Conservation (phyloP, 2,113 vertebrate species). For the Oostethus manadensis region DNA sequence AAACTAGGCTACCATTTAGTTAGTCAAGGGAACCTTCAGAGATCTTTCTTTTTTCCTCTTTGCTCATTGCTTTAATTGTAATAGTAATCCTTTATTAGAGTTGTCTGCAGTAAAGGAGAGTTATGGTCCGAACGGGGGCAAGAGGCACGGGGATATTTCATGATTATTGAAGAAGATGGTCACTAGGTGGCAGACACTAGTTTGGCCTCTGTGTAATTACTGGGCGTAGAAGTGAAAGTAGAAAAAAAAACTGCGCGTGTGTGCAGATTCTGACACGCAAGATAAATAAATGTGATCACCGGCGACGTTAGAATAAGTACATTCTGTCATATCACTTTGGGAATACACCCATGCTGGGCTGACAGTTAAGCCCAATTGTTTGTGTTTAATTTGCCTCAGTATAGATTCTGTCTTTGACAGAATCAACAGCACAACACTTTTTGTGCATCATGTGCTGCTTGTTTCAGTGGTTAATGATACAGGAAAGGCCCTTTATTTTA, state of each 20-base stretch:
- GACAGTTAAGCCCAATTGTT: neutral
- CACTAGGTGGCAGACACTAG: slow-evolving; percentile 74
- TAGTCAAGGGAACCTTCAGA: slow-evolving; percentile 67
- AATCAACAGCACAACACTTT: slow-evolving; percentile 44
- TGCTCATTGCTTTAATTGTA: slow-evolving; percentile 80
- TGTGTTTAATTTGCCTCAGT: slow-evolving; percentile 26
- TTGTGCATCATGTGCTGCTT: slow-evolving; percentile 56
- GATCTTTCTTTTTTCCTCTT: slow-evolving; percentile 70
- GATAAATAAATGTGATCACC: slow-evolving; percentile 32
- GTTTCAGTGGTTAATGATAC: slow-evolving; percentile 74
- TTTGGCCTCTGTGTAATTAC: slow-evolving; percentile 66
- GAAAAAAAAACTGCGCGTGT: slow-evolving; percentile 33
- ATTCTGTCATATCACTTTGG: slow-evolving; percentile 21
- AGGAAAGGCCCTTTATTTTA: slow-evolving; percentile 72
- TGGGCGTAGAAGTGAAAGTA: slow-evolving; percentile 52
- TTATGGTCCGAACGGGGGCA: slow-evolving; percentile 71
- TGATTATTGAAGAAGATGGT: slow-evolving; percentile 76
- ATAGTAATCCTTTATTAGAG: slow-evolving; percentile 79
- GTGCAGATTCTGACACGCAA: slow-evolving; percentile 11
- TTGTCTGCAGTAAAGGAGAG: slow-evolving; percentile 76
- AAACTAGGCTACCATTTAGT: slow-evolving; percentile 72
- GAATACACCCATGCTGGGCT: slow-evolving; percentile 20
- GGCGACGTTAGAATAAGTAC: slow-evolving; percentile 22
- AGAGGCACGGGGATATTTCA: slow-evolving; percentile 72
- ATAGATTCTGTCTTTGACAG: slow-evolving; percentile 28